Evolutionary conservation across 2,113 vertebrate genomes (phyloP), one percentile per base, ranked within the genome.

Genomic region (Phocoena sinus): DNA sequence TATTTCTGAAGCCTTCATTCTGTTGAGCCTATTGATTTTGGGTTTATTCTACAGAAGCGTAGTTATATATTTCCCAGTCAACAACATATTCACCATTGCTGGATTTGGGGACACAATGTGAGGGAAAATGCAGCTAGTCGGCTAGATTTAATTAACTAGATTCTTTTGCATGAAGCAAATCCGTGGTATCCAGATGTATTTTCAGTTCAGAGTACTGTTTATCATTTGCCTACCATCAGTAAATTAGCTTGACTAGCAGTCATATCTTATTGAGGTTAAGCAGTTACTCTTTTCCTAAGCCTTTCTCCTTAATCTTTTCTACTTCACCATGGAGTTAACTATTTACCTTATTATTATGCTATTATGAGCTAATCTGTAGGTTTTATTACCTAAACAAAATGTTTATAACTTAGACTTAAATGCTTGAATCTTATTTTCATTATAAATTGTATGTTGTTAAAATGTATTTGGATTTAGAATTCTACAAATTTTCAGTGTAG

Each of bases 1-100:
- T 95, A 93, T 94, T 97, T 95, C 85, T 94, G 88, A 90, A 97
- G 25, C 62, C 80, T 96, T 97, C 56, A 47, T 91, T 97, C 63
- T 87, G 38, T 94, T 94, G 60, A 85, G 33, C 67, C 91, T 97
- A 18, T 86, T 98, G 92, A 82, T 96, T 94, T 65, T 88, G 63
- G 58, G 20, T 89, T 95, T 95, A 63, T 68, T 93, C 67, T 96
- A 80, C 47, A 95, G 33, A 86, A 89, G 41, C 70, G 20, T 79
- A 94, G 65, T 70, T 97, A 36, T 97, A 0, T 85, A 76, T 91
- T 97, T 96, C 71, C 41, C 23, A 62, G 70, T 94, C 47, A 91
- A 71, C 83, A 94, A 17, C 31, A 65, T 92, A 7, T 77, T 93
- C 60, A 89, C 62, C 31, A 89, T 97, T 58, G 47, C 73, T 97